Conservation (phyloP, 2,888 invertebrate species). For the Scelioninae gen. 1 region DNA sequence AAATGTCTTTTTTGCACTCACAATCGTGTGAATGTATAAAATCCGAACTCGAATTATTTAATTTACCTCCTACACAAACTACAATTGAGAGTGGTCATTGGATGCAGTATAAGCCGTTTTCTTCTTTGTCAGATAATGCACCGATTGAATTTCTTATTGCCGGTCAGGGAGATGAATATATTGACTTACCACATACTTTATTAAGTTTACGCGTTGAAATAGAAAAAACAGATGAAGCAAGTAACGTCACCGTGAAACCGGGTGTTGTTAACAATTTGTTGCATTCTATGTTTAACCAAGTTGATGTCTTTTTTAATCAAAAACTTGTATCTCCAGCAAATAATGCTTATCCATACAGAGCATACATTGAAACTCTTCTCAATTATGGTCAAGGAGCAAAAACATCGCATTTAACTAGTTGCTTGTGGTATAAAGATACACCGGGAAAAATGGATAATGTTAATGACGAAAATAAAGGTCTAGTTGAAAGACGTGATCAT, state of each 20-base stretch:
- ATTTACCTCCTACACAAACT: constrained; percentile 73
- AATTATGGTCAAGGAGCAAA: constrained; percentile 70
- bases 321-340: constrained; percentile 73
- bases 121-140: constrained; percentile 70
- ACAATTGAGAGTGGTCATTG: constrained; percentile 70
- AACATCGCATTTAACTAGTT: constrained; percentile 66
- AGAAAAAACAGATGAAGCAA: background rate
- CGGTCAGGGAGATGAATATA: constrained; percentile 71
- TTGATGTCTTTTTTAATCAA: constrained; percentile 74
- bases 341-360: constrained; percentile 73
- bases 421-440: constrained; percentile 51
- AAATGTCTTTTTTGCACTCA: constrained; percentile 29
- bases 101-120: constrained; percentile 73
- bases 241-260: background rate
- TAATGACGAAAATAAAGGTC: background rate
- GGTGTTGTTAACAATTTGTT: constrained; percentile 29
- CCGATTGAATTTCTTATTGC: constrained; percentile 74
- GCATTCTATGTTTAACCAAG: constrained; percentile 70
- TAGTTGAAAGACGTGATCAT: constrained; percentile 4
- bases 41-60: constrained; percentile 70
- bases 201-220: constrained; percentile 61
- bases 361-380: constrained; percentile 73
- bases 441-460: constrained; percentile 32
- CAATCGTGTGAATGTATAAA: constrained; percentile 29
- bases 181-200: constrained; percentile 72